Evolutionary conservation across 2,113 vertebrate genomes (phyloP), one percentile per base, ranked within the genome.

Genomic region (Silurus meridionalis): DNA sequence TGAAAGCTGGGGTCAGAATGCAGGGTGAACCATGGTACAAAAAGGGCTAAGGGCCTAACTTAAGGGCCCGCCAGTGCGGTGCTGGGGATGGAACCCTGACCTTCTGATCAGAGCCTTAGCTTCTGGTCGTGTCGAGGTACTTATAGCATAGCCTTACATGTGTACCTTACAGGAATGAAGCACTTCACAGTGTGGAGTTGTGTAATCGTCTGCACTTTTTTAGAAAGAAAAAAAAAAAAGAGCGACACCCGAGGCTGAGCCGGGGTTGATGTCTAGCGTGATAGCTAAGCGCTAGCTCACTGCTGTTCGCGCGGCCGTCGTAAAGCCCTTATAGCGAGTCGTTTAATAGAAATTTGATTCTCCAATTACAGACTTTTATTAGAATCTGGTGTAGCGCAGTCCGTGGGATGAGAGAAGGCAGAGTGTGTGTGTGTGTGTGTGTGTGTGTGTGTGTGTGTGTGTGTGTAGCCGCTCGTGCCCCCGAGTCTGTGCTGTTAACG

Each of bases 401-500:
- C 85, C 86, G 3, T 53, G 21, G 8, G 23, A 11, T 50, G 72
- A 85, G 66, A 53, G 66, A 53, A 28, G 82, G 46, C 6, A 21
- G 21, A 11, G 21, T 37, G 28, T 37, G 37, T 37, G 37, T 37
- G 37, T 37, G 37, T 37, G 37, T 37, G 37, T 37, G 37, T 37
- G 37, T 37, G 37, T 37, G 37, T 37, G 37, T 37, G 37, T 37
- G 37, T 37, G 37, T 37, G 37, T 37, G 37, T 3, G 37, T 37
- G 37, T 3, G 37, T 37, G 37, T 3, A 37, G 37, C 37, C n/a
- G 10, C 53, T 71, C 78, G 15, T 52, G 72, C 53, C 19, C 19
- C 75, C 61, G 17, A 8, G 84, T 21, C 72, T 50, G 37, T 21
- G 84, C 72, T 15, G 67, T 72, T 91, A 89, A 87, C 84, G 86